Conservation (phyloP, 2,797 vertebrate genomes). For the Megaceryle alcyon region DNA sequence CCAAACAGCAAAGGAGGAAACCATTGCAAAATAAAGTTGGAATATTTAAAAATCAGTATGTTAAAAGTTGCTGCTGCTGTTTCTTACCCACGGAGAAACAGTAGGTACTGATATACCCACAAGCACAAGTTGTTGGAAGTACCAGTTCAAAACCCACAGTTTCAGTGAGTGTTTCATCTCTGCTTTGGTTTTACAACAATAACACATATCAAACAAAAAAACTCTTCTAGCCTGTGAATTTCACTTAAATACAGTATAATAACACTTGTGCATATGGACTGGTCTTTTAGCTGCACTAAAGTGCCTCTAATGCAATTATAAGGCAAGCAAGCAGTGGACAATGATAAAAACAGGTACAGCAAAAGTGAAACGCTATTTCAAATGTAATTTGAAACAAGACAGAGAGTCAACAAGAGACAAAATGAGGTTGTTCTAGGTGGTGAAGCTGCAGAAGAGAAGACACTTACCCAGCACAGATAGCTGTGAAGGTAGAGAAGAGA, state of each 20-base stretch:
- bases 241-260: not conserved
- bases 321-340: not conserved
- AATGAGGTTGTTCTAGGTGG: conserved; percentile 27
- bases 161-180: not conserved
- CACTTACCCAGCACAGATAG: not conserved
- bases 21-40: not conserved
- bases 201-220: not conserved
- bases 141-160: not conserved
- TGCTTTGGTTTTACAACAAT: not conserved
- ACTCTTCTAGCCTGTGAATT: not conserved
- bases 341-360: not conserved
- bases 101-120: not conserved
- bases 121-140: not conserved
- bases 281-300: not conserved
- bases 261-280: not conserved
- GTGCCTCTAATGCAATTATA: conserved; percentile 1
- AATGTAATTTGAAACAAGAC: conserved; percentile 46
- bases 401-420: conserved; percentile 33
- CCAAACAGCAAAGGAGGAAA: not conserved
- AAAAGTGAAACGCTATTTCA: conserved; percentile 46
- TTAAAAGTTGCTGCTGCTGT: not conserved
- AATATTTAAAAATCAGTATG: not conserved
- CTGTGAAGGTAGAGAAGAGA: not conserved
- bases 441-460: conserved; percentile 43
- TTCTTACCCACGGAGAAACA: not conserved